Percentiles rank a stretch among this genome's conserved stretches.
Conservation (phyloP, 92 coral and sea anemone species). For the Zoanthus sansibaricus region DNA sequence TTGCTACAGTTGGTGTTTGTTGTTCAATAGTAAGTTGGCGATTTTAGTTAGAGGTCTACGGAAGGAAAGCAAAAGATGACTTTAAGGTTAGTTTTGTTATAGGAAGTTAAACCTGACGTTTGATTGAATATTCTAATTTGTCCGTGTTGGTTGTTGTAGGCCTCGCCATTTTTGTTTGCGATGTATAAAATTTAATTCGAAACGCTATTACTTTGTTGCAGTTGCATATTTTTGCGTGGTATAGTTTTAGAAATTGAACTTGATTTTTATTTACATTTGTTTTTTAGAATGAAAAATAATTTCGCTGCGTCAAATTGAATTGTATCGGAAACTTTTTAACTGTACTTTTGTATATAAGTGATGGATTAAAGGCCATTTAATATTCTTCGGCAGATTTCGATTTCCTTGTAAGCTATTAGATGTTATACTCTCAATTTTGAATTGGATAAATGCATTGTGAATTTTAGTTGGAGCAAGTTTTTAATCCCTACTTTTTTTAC, state of each 20-base stretch:
- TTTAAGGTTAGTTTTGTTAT: slow-evolving; percentile 28
- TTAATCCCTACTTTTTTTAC: background rate
- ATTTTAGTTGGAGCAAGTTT: background rate
- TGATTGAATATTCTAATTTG: too few species aligned
- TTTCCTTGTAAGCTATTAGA: background rate
- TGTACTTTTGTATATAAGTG: background rate
- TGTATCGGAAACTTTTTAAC: background rate
- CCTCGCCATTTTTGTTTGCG: slow-evolving; percentile 47
- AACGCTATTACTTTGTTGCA: background rate
- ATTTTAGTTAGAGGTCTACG: background rate
- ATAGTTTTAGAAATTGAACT: background rate
- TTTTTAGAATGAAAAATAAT: background rate
- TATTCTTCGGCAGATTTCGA: background rate
- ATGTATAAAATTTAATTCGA: background rate
- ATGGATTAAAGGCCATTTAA: background rate
- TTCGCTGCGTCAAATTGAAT: background rate
- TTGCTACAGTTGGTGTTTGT: background rate
- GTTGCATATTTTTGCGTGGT: background rate
- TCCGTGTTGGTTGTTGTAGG: background rate
- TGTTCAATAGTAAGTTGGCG: background rate
- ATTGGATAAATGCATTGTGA: background rate
- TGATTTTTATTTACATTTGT: background rate
- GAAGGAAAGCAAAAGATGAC: slow-evolving; percentile 7
- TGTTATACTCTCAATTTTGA: background rate
- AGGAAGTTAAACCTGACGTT: background rate